Percentiles rank a stretch among this genome's conserved stretches.
Conservation (phyloP, 2,888 invertebrate genomes). For the Gortyna flavago region DNA sequence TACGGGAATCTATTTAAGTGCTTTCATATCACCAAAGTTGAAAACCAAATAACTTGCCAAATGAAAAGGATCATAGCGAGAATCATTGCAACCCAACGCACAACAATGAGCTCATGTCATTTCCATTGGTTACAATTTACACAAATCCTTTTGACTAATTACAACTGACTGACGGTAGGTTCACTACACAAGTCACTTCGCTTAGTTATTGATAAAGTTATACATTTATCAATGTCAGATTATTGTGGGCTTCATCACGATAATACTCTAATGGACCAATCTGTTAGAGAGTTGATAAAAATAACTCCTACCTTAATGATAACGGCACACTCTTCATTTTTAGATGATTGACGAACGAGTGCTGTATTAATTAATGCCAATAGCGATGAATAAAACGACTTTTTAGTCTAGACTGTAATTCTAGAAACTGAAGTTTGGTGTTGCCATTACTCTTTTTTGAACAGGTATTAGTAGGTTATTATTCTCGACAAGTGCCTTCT, state of each 20-base stretch:
- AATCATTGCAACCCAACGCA: not conserved
- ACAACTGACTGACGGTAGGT: conserved; percentile 27
- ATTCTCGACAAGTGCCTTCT: not conserved
- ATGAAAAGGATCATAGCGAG: not conserved
- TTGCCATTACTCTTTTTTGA: not conserved
- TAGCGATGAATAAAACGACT: not conserved
- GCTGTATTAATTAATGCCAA: conserved; percentile 22
- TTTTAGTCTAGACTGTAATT: conserved; percentile 1
- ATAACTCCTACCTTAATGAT: conserved; percentile 32
- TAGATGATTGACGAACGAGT: conserved; percentile 24
- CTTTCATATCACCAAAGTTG: not conserved
- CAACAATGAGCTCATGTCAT: not conserved
- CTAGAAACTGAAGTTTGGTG: not conserved
- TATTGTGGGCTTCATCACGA: conserved; percentile 37
- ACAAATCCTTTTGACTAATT: conserved; percentile 52
- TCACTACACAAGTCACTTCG: conserved; percentile 11
- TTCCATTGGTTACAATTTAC: conserved; percentile 1
- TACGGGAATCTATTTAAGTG: not conserved
- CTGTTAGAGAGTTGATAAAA: conserved; percentile 40
- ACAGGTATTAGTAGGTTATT: not conserved
- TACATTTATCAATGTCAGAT: conserved; percentile 66
- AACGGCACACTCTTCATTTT: conserved; percentile 21
- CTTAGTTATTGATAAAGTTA: conserved; percentile 48
- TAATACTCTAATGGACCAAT: conserved; percentile 40
- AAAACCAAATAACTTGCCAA: not conserved